Conservation (phyloP, 2,113 vertebrate genomes). For the Puntigrus tetrazona region DNA sequence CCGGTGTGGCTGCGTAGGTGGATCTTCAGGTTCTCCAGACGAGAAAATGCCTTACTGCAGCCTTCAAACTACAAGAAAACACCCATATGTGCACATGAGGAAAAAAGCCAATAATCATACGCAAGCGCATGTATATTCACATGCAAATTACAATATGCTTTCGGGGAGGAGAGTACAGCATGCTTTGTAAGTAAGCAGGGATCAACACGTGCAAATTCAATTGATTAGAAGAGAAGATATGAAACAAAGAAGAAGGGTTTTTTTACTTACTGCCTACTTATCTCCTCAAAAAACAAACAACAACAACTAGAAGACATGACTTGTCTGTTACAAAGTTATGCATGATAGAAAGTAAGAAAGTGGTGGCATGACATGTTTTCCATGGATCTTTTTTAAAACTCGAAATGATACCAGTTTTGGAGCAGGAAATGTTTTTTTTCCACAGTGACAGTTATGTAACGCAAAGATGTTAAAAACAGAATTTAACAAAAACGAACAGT, state of each 20-base stretch:
- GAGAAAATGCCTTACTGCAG: slow-evolving; percentile 74
- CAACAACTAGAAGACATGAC: background rate
- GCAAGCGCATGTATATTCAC: background rate
- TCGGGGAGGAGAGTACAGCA: background rate
- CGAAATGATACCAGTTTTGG: background rate
- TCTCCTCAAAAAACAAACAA: background rate
- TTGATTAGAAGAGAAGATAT: background rate
- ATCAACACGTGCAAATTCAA: background rate
- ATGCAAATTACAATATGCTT: background rate
- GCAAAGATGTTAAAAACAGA: background rate
- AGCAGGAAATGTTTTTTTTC: slow-evolving; percentile 9
- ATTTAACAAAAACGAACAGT: background rate
- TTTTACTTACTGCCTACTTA: background rate
- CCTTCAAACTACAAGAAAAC: slow-evolving; percentile 68
- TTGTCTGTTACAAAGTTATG: background rate
- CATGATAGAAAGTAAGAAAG: background rate
- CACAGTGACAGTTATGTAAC: background rate
- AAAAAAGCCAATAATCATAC: background rate
- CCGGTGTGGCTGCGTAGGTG: slow-evolving; percentile 74
- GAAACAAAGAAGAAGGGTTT: background rate
- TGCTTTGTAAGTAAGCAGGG: background rate
- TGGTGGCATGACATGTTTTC: background rate
- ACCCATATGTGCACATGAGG: background rate
- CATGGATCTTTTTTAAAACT: background rate
- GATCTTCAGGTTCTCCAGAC: slow-evolving; percentile 77